Conservation (phyloP, 2,888 invertebrate species). For the Campaea margaritaria region DNA sequence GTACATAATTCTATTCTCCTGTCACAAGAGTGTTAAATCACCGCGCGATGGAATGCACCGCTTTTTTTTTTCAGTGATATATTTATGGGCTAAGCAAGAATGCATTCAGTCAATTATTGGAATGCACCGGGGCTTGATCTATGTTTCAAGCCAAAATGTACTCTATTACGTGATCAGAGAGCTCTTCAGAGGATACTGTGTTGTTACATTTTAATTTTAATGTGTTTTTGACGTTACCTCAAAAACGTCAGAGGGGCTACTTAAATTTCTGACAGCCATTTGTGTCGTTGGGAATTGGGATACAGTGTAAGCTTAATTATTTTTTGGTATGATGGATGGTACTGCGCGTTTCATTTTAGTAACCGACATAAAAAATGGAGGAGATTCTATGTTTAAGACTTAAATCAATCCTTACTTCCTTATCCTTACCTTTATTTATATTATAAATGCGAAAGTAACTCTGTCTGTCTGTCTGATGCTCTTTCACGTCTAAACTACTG, state of each 20-base stretch:
- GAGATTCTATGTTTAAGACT: too few species aligned
- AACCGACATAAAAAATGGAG: too few species aligned
- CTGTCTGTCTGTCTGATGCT: too few species aligned
- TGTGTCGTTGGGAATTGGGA: not conserved
- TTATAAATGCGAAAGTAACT: too few species aligned
- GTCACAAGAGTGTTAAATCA: conserved; percentile 43
- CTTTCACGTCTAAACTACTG: too few species aligned
- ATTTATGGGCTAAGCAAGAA: conserved; percentile 35
- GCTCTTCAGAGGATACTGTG: not conserved
- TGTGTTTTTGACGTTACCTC: not conserved
- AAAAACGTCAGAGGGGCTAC: not conserved
- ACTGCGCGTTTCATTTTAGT: not conserved
- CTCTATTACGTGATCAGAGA: not conserved
- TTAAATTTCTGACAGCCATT: conserved; percentile 1
- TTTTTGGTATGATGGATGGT: not conserved
- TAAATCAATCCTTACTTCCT: too few species aligned
- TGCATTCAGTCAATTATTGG: conserved; percentile 33
- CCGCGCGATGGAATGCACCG: conserved; percentile 44
- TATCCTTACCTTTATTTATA: too few species aligned
- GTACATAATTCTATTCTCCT: conserved; percentile 37
- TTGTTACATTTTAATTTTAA: conserved; percentile 7
- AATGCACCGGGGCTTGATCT: conserved; percentile 14
- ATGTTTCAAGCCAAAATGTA: not conserved
- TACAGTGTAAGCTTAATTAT: not conserved
- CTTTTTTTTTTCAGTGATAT: conserved; percentile 45